Evolutionary conservation across 2,113 vertebrate genomes (phyloP).

Genomic region (Gymnobelideus leadbeateri): DNA sequence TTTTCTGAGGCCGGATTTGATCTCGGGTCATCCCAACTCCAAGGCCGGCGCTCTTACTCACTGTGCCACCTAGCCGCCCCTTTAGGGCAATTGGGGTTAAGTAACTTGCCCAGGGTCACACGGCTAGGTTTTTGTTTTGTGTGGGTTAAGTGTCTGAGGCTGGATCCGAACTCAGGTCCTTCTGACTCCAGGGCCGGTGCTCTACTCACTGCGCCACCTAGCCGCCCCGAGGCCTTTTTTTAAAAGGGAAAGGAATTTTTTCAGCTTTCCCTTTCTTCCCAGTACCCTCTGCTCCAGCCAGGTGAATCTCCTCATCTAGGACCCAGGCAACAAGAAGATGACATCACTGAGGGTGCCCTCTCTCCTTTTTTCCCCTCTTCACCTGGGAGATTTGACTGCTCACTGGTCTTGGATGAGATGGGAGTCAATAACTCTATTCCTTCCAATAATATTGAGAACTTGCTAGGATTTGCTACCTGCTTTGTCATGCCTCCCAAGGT

Average conservation of each 20-base stretch:
- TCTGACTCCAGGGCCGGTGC: no score
- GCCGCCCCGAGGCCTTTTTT: neutral
- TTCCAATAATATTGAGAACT: neutral
- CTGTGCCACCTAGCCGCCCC: no score
- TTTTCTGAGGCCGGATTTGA: no score
- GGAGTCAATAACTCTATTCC: neutral
- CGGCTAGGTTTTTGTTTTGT: no score
- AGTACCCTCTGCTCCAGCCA: neutral
- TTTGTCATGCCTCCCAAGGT: neutral
- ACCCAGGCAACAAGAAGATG: neutral
- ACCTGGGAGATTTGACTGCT: neutral
- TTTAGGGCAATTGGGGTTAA: no score
- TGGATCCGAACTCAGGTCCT: no score
- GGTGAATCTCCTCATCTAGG: neutral
- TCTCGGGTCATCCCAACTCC: no score
- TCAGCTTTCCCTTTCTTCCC: neutral
- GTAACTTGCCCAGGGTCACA: no score
- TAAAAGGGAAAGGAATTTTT: neutral
- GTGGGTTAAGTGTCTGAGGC: no score
- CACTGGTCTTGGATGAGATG: neutral
- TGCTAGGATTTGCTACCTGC: neutral
- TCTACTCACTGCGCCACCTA: no score
- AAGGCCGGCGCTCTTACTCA: no score
- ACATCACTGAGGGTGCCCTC: neutral
- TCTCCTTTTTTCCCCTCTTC: neutral